These are phyloP conservation scores for Sarcophilus harrisii DNA, from an alignment of 2,797 vertebrate genomes.

Conservation along the genomic window DNA sequence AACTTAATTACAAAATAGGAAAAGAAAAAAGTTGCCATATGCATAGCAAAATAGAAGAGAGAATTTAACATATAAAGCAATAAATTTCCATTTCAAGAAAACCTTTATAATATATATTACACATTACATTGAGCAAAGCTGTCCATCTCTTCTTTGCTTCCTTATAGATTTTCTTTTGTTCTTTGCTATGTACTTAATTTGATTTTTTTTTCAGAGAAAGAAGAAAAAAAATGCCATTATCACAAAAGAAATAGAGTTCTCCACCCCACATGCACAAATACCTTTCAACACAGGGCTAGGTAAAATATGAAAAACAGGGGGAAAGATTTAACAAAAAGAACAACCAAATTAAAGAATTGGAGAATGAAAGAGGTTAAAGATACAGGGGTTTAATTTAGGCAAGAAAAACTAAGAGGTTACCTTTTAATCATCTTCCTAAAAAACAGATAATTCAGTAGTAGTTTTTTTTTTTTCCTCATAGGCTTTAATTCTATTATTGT, in stretches of 20 bases:
- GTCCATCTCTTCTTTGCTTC: too few relatives aligned
- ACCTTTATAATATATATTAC: too few relatives aligned
- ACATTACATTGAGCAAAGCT: too few relatives aligned
- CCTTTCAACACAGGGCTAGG: background rate
- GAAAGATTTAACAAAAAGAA: background rate
- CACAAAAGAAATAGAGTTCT: background rate
- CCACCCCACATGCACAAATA: background rate
- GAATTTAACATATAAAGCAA: too few relatives aligned
- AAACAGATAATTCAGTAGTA: background rate
- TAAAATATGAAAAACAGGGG: background rate
- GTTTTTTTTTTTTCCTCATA: background rate
- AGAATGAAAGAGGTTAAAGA: background rate
- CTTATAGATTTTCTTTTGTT: too few relatives aligned
- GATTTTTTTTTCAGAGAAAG: background rate
- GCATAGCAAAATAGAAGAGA: too few relatives aligned
- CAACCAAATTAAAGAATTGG: background rate
- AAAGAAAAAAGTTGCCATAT: too few relatives aligned
- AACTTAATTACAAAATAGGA: too few relatives aligned
- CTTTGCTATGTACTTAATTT: background rate
- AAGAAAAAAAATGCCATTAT: background rate
- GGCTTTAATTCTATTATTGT: background rate
- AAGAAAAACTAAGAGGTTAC: background rate
- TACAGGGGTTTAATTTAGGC: background rate
- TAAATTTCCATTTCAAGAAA: too few relatives aligned
- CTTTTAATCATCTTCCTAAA: background rate